Conservation (phyloP, 2,797 vertebrate genomes). For the Syndactyla subalaris region DNA sequence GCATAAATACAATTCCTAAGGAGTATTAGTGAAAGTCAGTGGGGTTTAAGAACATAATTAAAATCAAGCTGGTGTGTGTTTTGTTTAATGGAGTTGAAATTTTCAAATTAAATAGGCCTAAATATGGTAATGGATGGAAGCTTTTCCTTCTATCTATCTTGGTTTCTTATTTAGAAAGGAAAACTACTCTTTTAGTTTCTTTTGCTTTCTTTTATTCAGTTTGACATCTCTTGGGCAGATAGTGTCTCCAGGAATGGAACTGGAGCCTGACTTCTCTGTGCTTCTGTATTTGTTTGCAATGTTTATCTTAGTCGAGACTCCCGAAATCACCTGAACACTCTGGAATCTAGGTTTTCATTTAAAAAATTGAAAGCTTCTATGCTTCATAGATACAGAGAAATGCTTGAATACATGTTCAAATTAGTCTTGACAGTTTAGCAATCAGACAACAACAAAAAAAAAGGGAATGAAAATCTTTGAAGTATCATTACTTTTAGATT, state of each 20-base stretch:
- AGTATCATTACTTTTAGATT: neutral
- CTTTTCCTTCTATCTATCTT: neutral
- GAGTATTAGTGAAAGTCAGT: neutral
- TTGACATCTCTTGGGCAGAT: neutral
- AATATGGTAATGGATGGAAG: fast-evolving
- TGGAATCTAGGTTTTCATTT: neutral
- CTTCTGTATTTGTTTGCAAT: neutral
- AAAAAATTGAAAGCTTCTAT: neutral
- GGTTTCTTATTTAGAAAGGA: neutral
- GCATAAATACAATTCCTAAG: neutral
- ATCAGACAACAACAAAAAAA: neutral
- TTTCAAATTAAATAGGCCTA: neutral
- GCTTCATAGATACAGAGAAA: neutral
- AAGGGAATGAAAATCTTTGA: neutral
- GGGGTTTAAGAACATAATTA: neutral
- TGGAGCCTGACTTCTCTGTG: neutral
- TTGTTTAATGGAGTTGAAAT: neutral
- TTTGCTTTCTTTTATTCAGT: neutral
- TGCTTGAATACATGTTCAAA: neutral
- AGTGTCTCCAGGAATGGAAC: neutral
- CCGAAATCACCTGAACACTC: neutral
- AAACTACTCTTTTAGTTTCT: neutral
- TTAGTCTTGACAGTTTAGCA: neutral
- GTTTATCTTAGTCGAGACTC: neutral
- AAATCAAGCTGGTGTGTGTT: neutral